Base-by-base conservation (phyloP, 2,888 invertebrate genomes). In the Strigamia crassipes region DNA sequence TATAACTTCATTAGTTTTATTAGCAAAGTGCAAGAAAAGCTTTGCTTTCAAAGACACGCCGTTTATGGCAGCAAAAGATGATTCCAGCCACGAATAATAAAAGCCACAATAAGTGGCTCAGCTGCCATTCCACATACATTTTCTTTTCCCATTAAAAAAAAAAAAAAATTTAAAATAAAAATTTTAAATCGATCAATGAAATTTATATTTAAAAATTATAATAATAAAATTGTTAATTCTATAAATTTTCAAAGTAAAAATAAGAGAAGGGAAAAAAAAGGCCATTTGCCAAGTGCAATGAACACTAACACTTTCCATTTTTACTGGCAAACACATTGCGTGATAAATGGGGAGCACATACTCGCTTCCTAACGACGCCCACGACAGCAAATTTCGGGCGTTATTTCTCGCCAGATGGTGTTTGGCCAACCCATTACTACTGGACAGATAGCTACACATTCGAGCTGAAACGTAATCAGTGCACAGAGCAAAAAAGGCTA, bases 1-100 rank as follows among this genome's bases (percentile, higher is more conserved):
- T 79, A 79, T 79, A 79, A 79, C 79, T 79, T 80, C 51, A 80
- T 80, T 80, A 80, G 80, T 80, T 80, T 80, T 80, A 80, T 80
- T 80, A 80, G 10, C 27, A 80, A 31, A 51, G n/a, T 41, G 42
- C 78, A 41, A 42, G 38, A 42, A 42, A 78, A 78, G 38, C 41
- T 13, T 78, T 38, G 78, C 78, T 42, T 38, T 78, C 78, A 78
- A 41, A 78, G 31, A 41, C 9, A 41, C 18, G 21, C 10, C 42
- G 46, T 79, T 79, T 41, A 38, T n/a, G 79, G 46, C 79, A 27
- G 46, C 51, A 23, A 51, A 66, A 41, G 79, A 51, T 41, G 46
- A 79, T 79, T 79, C 41, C 42, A 79, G 79, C 46, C 42, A n/a
- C n/a, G 79, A 51, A 79, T 46, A 79, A 27, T 27, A 27, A 27